Evolutionary conservation across 2,797 vertebrate species (phyloP).

Genomic region (Cygnus olor): DNA sequence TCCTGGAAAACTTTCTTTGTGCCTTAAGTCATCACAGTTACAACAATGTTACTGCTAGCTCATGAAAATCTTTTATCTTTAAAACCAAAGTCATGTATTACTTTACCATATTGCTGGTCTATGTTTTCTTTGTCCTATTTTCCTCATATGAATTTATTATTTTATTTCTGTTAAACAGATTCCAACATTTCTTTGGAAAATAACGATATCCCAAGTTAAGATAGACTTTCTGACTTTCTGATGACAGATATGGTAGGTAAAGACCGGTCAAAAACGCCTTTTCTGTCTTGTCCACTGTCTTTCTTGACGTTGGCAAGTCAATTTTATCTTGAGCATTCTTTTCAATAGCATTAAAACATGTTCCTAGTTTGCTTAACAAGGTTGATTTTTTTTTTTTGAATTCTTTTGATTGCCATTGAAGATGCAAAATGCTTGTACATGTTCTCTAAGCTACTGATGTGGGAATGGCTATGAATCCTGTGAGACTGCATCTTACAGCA

Average conservation of each 20-base stretch:
- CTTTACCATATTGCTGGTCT: not conserved
- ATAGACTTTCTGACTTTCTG: not conserved
- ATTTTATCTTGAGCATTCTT: not conserved
- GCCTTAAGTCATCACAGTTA: not conserved
- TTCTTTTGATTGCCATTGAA: not conserved
- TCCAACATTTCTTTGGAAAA: not conserved
- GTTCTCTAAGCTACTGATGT: fast-evolving
- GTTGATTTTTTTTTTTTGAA: not conserved
- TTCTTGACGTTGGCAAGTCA: not conserved
- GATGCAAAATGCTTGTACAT: not conserved
- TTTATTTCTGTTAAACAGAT: not conserved
- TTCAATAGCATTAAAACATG: not conserved
- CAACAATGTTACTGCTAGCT: not conserved
- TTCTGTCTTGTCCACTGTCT: not conserved
- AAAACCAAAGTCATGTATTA: not conserved
- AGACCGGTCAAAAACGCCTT: fast-evolving
- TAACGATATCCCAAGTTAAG: not conserved
- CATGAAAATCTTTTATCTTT: not conserved
- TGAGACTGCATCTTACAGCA: not conserved
- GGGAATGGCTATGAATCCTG: not conserved
- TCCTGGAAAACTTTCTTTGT: not conserved
- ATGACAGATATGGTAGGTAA: not conserved
- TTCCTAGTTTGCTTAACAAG: not conserved
- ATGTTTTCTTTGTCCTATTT: not conserved
- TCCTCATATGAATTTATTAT: not conserved